Evolutionary conservation across 2,113 vertebrate genomes (phyloP), one percentile per base, ranked within the genome.

Genomic region (Monarcha castaneiventris): DNA sequence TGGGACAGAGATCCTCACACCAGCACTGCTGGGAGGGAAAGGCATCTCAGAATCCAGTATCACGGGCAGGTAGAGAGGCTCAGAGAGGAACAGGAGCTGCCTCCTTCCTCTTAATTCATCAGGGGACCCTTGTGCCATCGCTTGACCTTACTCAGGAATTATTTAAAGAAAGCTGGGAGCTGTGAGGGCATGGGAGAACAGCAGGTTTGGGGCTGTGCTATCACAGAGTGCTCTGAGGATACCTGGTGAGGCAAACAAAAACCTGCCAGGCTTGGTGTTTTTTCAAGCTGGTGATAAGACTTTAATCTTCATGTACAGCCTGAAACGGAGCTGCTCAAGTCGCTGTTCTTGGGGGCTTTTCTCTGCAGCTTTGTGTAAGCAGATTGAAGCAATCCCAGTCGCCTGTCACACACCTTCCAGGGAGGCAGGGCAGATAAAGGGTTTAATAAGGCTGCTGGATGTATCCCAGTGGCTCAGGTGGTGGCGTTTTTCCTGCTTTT

Each of bases 341-440:
- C 1, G 1, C 52, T 54, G 74, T 17, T 91, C 56, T 27, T 2
- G 71, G 78, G 56, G 3, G 43, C 73, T 89, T 91, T 69, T 58
- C 74, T 54, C n/a, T 33, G 4, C 5, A 4, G 94, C 85, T 95
- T 78, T 90, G 92, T 48, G 88, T 68, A 68, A 96, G 94, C 64
- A 93, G 92, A 81, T 68, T 61, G 96, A 4, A 37, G 52, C 76
- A 74, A 61, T 67, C 39, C 83, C 82, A 13, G 64, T 3, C 27
- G 51, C 90, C 75, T 56, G 79, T 20, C 88, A 25, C 87, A 64
- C 87, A 62, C 68, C 87, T 84, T 27, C 11, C 85, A 37, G 51
- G 0, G 32, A 79, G 56, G 51, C 89, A 62, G 52, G 22, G 64
- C 63, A 78, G 30, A 74, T 4, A 11, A 74, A 52, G 52, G 27